Percentiles rank a stretch among this genome's conserved stretches.
phyloP scores from a whole-genome alignment of 2,888 invertebrate genomes.

The Ochropleura plecta region DNA sequence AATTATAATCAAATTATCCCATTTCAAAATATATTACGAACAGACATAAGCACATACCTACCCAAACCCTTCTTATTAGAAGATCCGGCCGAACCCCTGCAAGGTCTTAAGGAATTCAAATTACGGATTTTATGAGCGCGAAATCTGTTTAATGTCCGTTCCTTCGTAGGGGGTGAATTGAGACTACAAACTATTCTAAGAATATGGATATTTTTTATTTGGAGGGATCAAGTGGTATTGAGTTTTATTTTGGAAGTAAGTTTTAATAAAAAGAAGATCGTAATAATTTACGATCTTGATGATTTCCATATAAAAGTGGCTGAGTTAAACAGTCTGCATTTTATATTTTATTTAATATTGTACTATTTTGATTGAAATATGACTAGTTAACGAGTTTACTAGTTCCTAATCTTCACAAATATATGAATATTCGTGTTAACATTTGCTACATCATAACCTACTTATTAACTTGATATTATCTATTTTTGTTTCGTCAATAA shows the following conservation, averaged over 20 bases:
- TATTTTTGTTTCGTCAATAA: background rate
- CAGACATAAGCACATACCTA: conserved; percentile 51
- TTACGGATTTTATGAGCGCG: conserved; percentile 87
- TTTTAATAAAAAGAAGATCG: conserved; percentile 44
- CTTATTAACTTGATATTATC: background rate
- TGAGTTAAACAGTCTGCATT: background rate
- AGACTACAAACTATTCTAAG: conserved; percentile 64
- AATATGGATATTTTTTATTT: conserved; percentile 59
- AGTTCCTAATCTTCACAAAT: background rate
- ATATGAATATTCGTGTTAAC: background rate
- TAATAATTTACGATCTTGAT: conserved; percentile 30
- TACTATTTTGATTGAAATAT: background rate
- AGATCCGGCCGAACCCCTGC: conserved; percentile 72
- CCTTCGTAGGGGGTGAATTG: conserved; percentile 59
- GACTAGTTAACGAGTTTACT: background rate
- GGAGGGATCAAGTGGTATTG: conserved; percentile 42
- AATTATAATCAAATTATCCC: conserved; percentile 38
- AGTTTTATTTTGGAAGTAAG: conserved; percentile 39
- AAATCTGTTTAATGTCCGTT: conserved; percentile 87
- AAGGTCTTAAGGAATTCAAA: conserved; percentile 88
- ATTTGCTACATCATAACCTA: background rate
- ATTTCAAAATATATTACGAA: conserved; percentile 22
- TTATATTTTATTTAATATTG: background rate
- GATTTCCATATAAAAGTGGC: background rate
- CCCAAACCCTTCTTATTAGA: conserved; percentile 63